Evolutionary conservation across 2,888 invertebrate species (phyloP).

Genomic region (Ypsolopha scabrella): DNA sequence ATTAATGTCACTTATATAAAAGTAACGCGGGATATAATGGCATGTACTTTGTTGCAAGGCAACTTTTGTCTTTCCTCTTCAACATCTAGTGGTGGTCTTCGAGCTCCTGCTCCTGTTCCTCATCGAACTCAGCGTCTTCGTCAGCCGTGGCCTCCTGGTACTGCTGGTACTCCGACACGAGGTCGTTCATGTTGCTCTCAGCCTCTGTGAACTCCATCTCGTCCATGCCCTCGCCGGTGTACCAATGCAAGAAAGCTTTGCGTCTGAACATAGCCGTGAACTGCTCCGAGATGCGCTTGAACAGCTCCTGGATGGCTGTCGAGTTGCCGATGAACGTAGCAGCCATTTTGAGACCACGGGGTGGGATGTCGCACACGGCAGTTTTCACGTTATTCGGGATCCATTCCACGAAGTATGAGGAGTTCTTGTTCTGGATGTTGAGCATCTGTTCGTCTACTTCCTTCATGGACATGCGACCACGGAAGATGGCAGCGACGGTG

Average conservation of each 20-base stretch:
- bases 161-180: constrained; percentile 95
- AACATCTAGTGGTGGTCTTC: constrained; percentile 53
- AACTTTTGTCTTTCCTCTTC: constrained; percentile 9
- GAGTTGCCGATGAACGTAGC: constrained; percentile 95
- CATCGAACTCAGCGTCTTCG: constrained; percentile 85
- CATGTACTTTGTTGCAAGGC: constrained; percentile 39
- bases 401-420: constrained; percentile 91
- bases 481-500: constrained; percentile 92
- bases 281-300: constrained; percentile 92
- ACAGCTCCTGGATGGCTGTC: constrained; percentile 93
- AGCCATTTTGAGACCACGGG: constrained; percentile 92
- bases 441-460: constrained; percentile 93
- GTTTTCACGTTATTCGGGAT: constrained; percentile 92
- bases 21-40: constrained; percentile 59
- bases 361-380: constrained; percentile 86
- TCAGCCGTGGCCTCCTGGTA: constrained; percentile 92
- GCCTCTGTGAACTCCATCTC: constrained; percentile 98
- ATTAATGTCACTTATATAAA: constrained; percentile 53
- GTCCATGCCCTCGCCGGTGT: constrained; percentile 97
- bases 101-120: constrained; percentile 78
- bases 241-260: constrained; percentile 98
- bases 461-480: constrained; percentile 95
- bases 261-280: constrained; percentile 97
- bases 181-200: constrained; percentile 95
- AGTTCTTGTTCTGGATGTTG: constrained; percentile 95